Base-by-base conservation (phyloP, 2,888 invertebrate species). In the Meandrusa payeni region DNA sequence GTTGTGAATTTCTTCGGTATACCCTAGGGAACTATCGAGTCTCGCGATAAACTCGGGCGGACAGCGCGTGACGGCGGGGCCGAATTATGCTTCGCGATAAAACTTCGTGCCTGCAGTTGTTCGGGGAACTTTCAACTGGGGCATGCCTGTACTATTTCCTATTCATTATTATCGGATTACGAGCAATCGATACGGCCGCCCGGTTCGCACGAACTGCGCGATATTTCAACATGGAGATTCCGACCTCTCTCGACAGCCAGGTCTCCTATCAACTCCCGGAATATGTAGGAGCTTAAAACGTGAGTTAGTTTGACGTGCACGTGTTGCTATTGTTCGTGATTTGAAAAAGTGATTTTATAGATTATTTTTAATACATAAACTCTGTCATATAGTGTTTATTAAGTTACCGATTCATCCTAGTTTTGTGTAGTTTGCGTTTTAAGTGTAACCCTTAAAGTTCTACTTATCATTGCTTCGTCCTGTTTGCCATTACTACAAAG, bases 121-220 rank as follows among this genome's bases (percentile, higher is more conserved):
- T 59, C 62, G 48, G 44, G 48, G 52, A 69, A 70, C 61, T 62
- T 59, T 67, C 69, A 69, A 73, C 59, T 73, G 64, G 70, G 64
- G 70, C 69, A 70, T 64, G 69, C 62, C 61, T 56, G 64, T 69
- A 69, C 72, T 72, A 75, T 79, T 77, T 73, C 71, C 74, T 71
- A 76, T 74, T 77, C 76, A 74, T 79, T 75, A 76, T 72, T 78
- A 79, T 79, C 76, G 77, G 76, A 73, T 78, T 72, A 75, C 70
- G 54, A 66, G 57, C 58, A 63, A 57, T 58, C 61, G 76, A 77
- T 76, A 77, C 62, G 61, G 57, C 54, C 53, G 54, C 57, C 57
- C 60, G 59, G 64, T 62, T 61, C 57, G 79, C 80, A 80, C 79
- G 80, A 79, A 78, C 69, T 66, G 57, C 47, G 56, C 65, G 76